Base-by-base conservation (phyloP, 2,113 vertebrate genomes). In the Stercorarius parasiticus region DNA sequence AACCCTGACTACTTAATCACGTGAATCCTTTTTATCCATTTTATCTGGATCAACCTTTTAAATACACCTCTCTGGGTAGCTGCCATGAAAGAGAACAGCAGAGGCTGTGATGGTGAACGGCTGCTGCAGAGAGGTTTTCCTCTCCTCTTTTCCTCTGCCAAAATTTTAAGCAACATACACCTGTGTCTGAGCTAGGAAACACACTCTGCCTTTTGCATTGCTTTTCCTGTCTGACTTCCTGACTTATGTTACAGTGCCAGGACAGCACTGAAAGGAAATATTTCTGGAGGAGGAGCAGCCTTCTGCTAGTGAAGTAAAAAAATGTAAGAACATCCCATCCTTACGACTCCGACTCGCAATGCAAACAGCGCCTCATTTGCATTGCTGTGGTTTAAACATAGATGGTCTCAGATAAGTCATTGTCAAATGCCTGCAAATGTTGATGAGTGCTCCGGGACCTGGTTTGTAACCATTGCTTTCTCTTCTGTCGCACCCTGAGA, bases 361-460 rank as follows among this genome's bases (percentile, higher is more conserved):
- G 69, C 59, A 94, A 83, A 84, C 15, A 55, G 38, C 11, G 36
- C 15, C 16, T 87, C 30, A 42, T 89, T 84, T 92, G 40, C 80
- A 84, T 89, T 81, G 62, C 72, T 62, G 81, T 38, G 43, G 30
- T 81, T 95, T 91, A 93, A 88, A 86, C 69, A 77, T 81, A 88
- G 71, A 88, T 82, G 61, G 77, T 67, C 72, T 82, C 61, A 88
- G 81, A 86, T 61, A 87, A 93, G 80, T 89, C 80, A 84, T 50
- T 91, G 83, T 93, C 86, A 95, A 81, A 79, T 58, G 61, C 49
- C 53, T 72, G 81, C 87, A 95, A 96, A 97, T 95, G 95, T 93
- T 95, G 94, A 94, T 81, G 88, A 95, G 47, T 71, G 65, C 83
- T 91, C 61, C 2, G 0, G 65, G 95, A 94, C 30, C 45, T 43